Evolutionary conservation across 2,797 vertebrate species (phyloP).

Genomic region (Salmo trutta): DNA sequence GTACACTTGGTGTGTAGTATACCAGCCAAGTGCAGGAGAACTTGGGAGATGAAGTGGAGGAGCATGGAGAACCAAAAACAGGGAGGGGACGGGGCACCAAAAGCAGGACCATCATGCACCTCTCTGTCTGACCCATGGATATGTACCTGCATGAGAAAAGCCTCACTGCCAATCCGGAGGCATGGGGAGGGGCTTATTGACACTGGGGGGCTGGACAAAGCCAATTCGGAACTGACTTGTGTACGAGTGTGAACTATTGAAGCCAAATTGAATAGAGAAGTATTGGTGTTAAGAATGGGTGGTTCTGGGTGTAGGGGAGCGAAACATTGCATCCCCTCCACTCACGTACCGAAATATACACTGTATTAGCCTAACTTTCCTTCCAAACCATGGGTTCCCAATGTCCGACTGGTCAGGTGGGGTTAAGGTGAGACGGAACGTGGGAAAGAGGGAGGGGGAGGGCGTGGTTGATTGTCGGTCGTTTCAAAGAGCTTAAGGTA

Average conservation of each 20-base stretch:
- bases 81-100: neutral
- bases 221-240: neutral
- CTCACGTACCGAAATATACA: neutral
- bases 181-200: slow-evolving; percentile 4
- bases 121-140: slow-evolving; percentile 7
- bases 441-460: slow-evolving; percentile 24
- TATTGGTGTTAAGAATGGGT: neutral
- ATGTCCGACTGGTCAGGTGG: slow-evolving; percentile 3
- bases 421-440: slow-evolving; percentile 5
- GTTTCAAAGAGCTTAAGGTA: neutral
- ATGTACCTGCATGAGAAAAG: neutral
- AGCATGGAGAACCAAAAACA: neutral
- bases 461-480: slow-evolving; percentile 21
- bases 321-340: neutral
- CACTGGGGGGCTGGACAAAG: neutral
- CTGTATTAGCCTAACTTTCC: neutral
- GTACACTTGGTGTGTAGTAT: neutral
- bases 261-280: neutral
- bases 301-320: neutral
- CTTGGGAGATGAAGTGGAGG: slow-evolving; percentile 1
- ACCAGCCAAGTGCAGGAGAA: slow-evolving; percentile 3
- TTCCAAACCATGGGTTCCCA: slow-evolving; percentile 19
- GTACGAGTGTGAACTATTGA: neutral
- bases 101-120: slow-evolving; percentile 2
- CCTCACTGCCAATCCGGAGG: neutral